Conservation (phyloP, 2,797 vertebrate genomes). For the Buphagus erythrorhynchus region DNA sequence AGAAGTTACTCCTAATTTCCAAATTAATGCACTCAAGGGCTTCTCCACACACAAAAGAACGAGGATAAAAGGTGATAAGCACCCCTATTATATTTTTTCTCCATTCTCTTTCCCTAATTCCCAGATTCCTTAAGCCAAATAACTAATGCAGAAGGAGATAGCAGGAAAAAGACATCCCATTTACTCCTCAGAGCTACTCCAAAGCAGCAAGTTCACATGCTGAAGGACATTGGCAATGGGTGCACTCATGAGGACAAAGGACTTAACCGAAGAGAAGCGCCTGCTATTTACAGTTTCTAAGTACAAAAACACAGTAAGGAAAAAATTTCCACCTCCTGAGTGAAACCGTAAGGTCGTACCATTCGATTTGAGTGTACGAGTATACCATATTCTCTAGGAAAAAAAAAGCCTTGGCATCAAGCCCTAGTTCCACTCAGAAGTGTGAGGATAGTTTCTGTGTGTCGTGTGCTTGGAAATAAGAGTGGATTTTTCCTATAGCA, state of each 20-base stretch:
- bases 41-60: not conserved
- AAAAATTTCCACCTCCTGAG: not conserved
- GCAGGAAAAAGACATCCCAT: not conserved
- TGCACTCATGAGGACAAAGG: not conserved
- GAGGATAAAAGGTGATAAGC: not conserved
- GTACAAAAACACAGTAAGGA: not conserved
- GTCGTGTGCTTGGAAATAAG: conserved; percentile 26
- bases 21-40: not conserved
- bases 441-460: conserved; percentile 46
- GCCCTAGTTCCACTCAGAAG: conserved; percentile 49
- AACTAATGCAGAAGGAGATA: not conserved
- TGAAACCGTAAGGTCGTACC: conserved; percentile 3
- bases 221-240: not conserved
- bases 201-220: not conserved
- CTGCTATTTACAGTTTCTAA: not conserved
- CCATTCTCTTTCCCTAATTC: not conserved
- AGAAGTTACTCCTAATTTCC: not conserved
- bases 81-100: not conserved
- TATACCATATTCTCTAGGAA: conserved; percentile 6
- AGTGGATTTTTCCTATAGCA: conserved; percentile 12
- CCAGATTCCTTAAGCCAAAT: not conserved
- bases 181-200: not conserved
- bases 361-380: not conserved
- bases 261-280: not conserved
- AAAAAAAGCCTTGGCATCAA: conserved; percentile 10